Conservation (phyloP, 2,113 vertebrate species). For the Oncorhynchus mykiss region DNA sequence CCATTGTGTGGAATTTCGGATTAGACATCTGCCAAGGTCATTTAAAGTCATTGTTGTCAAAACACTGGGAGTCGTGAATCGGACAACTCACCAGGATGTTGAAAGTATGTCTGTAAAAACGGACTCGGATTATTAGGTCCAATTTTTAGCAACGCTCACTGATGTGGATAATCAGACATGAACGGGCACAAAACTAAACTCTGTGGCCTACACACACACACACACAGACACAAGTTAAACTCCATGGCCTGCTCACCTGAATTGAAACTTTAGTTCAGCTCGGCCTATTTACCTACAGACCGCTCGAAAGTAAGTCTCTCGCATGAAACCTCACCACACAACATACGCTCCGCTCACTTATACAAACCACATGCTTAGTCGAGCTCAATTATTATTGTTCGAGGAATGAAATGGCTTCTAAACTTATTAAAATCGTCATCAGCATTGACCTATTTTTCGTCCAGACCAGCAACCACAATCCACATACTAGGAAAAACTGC, state of each 20-base stretch:
- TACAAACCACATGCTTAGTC: background rate
- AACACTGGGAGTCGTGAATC: slow-evolving; percentile 53
- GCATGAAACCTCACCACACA: background rate
- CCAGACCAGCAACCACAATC: background rate
- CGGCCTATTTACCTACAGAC: background rate
- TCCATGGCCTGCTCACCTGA: too few species aligned
- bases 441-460: background rate
- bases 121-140: slow-evolving; percentile 50
- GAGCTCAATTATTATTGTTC: slow-evolving; percentile 19
- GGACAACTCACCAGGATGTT: slow-evolving; percentile 28
- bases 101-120: slow-evolving; percentile 54
- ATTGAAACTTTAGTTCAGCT: too few species aligned
- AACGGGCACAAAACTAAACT: background rate
- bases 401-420: background rate
- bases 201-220: slow-evolving; percentile 1
- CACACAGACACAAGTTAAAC: too few species aligned
- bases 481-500: background rate
- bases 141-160: slow-evolving; percentile 22
- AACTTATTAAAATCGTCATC: background rate
- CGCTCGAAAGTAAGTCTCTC: too few species aligned
- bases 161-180: slow-evolving; percentile 11
- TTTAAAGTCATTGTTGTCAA: slow-evolving; percentile 51
- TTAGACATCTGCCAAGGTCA: slow-evolving; percentile 46
- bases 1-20: background rate
- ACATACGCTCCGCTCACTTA: background rate